phyloP scores from a whole-genome alignment of 1,140 invertebrate species.

The Lepeophtheirus salmonis region DNA sequence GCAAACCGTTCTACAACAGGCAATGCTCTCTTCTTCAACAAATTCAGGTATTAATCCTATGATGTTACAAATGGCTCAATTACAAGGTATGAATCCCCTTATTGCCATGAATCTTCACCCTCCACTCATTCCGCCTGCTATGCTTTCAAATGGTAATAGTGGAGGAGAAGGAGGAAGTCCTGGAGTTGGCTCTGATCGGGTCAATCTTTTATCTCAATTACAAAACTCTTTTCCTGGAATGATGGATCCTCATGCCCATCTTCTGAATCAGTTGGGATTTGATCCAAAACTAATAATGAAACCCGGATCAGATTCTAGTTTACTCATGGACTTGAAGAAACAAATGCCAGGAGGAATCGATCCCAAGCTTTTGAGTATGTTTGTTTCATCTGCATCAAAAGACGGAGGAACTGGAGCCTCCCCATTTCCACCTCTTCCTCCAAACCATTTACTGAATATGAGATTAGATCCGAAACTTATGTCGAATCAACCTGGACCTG shows the following conservation, averaged over 20 bases:
- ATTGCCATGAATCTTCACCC: constrained; percentile 69
- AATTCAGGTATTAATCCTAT: constrained; percentile 36
- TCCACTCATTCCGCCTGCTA: constrained; percentile 54
- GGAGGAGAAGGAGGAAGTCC: neutral
- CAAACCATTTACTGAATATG: neutral
- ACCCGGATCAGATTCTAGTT: too few species aligned
- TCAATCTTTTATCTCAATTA: constrained; percentile 22
- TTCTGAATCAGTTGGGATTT: constrained; percentile 12
- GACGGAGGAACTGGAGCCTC: constrained; percentile 14
- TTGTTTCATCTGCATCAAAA: constrained; percentile 23
- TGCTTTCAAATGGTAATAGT: constrained; percentile 23
- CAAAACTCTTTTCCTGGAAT: constrained; percentile 9
- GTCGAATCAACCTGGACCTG: constrained; percentile 23
- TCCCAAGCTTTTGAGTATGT: constrained; percentile 22
- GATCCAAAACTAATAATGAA: constrained; percentile 13
- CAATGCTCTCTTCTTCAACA: neutral
- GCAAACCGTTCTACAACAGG: constrained; percentile 25
- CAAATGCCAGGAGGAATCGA: constrained; percentile 23
- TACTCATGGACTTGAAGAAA: constrained; percentile 20
- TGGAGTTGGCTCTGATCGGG: constrained; percentile 21
- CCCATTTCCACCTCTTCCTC: neutral
- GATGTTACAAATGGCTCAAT: constrained; percentile 14
- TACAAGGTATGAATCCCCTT: constrained; percentile 29
- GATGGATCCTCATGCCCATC: neutral
- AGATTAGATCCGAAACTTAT: constrained; percentile 20